Base-by-base conservation (phyloP, 35 echinoderm and acorn worm genomes). In the Heliocidaris tuberculata region DNA sequence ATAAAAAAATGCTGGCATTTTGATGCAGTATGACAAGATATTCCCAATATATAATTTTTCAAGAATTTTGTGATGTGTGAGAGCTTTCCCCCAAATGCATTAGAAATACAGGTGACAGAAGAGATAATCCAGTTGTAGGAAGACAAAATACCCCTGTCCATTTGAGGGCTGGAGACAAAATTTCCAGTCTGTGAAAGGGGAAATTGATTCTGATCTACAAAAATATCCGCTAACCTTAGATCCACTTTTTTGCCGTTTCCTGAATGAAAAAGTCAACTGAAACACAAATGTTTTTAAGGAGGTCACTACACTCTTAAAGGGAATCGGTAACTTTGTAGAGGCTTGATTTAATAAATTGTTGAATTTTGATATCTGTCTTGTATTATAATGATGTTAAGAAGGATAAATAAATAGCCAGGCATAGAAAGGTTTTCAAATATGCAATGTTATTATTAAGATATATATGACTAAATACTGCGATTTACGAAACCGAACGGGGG, bases 201-300 rank as follows among this genome's bases (percentile, higher is more conserved):
- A 78, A 78, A 78, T 78, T 21, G 65, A 21, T 78, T 78, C 65
- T 78, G 65, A 78, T 78, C 65, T 78, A 19, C 65, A 5, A 78
- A 78, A 78, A 78, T 78, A 78, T 78, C 65, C 65, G 65, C 65
- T 78, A 78, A 78, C 65, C 65, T 27, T 78, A 78, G 21, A 78
- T 78, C 65, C 65, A 78, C 65, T 78, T n/a, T n/a, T 78, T n/a
- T 17, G 65, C 65, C 7, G 65, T 78, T 78, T 78, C 65, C 65
- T 78, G 65, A 78, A 78, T 78, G 27, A 78, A 78, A 71, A n/a
- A 78, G 6, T n/a, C 19, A 5, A 27, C 27, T 78, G 65, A 78
- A 78, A 78, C 19, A 78, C 21, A 78, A 78, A 78, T 78, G 65
- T 78, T 78, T 78, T 12, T 21, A 4, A 78, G 21, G 17, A 78